Conservation (phyloP, 2,113 vertebrate genomes). For the Marcusenius ussheri region DNA sequence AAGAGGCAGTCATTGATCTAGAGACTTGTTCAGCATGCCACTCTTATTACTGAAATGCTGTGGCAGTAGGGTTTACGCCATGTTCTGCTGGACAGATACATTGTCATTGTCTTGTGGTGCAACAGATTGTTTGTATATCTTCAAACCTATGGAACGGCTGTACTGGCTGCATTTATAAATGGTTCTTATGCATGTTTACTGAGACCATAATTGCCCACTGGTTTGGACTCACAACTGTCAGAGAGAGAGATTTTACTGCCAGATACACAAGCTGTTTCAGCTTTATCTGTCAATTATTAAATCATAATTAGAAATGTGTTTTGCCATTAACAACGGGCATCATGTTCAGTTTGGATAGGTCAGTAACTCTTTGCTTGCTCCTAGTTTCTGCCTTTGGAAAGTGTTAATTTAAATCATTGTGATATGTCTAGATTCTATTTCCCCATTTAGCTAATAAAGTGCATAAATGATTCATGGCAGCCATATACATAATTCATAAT, state of each 20-base stretch:
- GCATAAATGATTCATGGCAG: slow-evolving; percentile 75
- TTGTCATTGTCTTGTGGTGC: not conserved
- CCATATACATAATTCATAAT: slow-evolving; percentile 82
- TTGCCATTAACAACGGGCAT: slow-evolving; percentile 38
- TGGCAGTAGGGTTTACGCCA: no score
- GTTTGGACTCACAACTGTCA: slow-evolving; percentile 10
- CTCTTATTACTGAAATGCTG: not conserved
- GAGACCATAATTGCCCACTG: not conserved
- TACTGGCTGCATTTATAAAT: not conserved
- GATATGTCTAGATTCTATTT: slow-evolving; percentile 49
- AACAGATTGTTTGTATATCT: not conserved
- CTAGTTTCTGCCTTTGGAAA: slow-evolving; percentile 39
- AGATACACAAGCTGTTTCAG: slow-evolving; percentile 37
- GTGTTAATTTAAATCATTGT: slow-evolving; percentile 47
- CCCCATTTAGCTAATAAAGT: slow-evolving; percentile 64
- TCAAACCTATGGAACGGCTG: not conserved
- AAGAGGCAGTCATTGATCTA: no score
- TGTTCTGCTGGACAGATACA: not conserved
- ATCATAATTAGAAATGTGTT: slow-evolving; percentile 39
- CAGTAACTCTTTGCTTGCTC: slow-evolving; percentile 42
- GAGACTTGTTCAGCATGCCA: not conserved
- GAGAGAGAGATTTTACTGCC: slow-evolving; percentile 7
- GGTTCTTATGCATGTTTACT: slow-evolving; percentile 12
- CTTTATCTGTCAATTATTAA: slow-evolving; percentile 45
- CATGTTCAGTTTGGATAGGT: slow-evolving; percentile 37